These are phyloP conservation scores for Otus scops DNA, from an alignment of 2,797 vertebrate genomes.

Conservation along the genomic window DNA sequence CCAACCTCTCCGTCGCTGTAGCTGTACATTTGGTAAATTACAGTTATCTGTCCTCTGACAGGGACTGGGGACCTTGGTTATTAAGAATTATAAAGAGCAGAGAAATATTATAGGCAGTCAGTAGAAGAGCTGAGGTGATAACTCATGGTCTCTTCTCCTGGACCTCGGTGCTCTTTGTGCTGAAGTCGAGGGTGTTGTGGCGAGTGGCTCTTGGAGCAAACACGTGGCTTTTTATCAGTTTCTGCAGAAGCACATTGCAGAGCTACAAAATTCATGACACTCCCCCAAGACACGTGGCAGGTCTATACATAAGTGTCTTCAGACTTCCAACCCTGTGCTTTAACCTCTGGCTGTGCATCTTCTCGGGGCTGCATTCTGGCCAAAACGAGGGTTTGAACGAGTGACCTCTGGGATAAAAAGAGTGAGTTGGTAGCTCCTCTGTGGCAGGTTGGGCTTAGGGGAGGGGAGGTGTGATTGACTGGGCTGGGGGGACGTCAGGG, in stretches of 20 bases:
- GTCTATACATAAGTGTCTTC: neutral
- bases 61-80: neutral
- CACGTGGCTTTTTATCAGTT: neutral
- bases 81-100: constrained; percentile 15
- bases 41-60: neutral
- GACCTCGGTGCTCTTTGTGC: neutral
- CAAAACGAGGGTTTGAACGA: fast-evolving
- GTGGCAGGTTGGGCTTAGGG: fast-evolving
- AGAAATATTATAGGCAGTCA: neutral
- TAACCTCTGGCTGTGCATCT: neutral
- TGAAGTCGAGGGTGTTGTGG: neutral
- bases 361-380: fast-evolving
- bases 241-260: neutral
- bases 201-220: fast-evolving
- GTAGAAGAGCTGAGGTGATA: neutral
- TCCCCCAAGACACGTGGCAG: neutral
- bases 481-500: fast-evolving
- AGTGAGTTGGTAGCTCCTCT: neutral
- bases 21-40: neutral
- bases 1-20: neutral
- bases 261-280: neutral
- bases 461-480: neutral
- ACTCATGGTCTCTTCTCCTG: neutral
- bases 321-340: neutral
- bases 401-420: neutral